Evolutionary conservation across 1,140 invertebrate species (phyloP).

Genomic region (Melitaea cinxia): DNA sequence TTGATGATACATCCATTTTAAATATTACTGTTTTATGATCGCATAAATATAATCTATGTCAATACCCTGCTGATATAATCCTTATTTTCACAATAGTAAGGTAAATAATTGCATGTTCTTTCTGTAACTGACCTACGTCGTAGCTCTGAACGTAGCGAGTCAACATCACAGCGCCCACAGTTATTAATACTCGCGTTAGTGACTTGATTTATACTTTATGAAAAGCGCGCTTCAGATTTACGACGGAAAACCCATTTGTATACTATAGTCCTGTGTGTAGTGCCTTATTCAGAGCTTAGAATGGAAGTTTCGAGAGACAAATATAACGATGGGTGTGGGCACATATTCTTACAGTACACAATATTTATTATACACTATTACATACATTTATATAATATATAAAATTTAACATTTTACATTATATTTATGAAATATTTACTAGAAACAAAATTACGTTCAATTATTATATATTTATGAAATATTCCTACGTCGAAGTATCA

Average conservation of each 20-base stretch:
- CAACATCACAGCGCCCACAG: conserved; percentile 29
- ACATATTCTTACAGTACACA: too few relatives aligned
- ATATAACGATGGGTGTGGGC: not conserved
- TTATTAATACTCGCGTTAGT: conserved; percentile 37
- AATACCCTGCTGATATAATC: too few relatives aligned
- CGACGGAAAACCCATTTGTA: conserved; percentile 38
- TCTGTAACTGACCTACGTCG: not conserved
- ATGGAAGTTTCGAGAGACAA: not conserved
- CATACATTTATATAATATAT: too few relatives aligned
- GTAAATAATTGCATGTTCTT: not conserved
- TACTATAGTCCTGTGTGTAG: conserved; percentile 24
- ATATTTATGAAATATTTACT: too few relatives aligned
- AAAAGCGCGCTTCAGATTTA: conserved; percentile 36
- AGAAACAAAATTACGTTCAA: too few relatives aligned
- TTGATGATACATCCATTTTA: too few relatives aligned
- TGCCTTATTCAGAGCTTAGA: conserved; percentile 13
- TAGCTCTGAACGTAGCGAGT: conserved; percentile 9
- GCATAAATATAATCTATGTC: too few relatives aligned
- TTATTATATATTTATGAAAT: too few relatives aligned
- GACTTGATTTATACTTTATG: conserved; percentile 36
- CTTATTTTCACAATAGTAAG: not conserved
- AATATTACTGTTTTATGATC: too few relatives aligned
- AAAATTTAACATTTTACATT: too few relatives aligned
- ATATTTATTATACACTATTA: too few relatives aligned
- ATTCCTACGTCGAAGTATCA: too few relatives aligned